phyloP scores from a whole-genome alignment of 2,888 invertebrate genomes.

The Yponomeuta malinellus region DNA sequence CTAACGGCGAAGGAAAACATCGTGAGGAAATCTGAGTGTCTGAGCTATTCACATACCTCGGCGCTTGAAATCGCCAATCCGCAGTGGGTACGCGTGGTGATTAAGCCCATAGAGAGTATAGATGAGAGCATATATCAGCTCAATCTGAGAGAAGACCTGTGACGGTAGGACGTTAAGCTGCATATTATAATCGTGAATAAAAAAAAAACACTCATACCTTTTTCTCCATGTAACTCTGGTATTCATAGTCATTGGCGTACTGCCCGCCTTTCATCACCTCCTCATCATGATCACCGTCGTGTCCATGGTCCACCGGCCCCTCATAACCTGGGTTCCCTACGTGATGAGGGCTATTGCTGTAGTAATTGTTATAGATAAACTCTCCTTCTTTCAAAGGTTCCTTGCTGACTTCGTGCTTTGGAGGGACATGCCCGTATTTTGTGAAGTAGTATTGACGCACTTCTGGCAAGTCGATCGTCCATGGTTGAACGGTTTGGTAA shows the following conservation, averaged over 20 bases:
- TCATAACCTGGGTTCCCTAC: not conserved
- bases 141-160: too few species aligned
- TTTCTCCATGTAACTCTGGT: conserved; percentile 49
- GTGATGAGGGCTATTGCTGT: conserved; percentile 11
- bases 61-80: too few species aligned
- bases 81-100: too few species aligned
- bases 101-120: too few species aligned
- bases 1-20: too few species aligned
- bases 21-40: too few species aligned
- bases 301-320: not conserved
- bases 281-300: conserved; percentile 24
- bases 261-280: conserved; percentile 20
- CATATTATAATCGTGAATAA: not conserved
- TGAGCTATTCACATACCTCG: too few species aligned
- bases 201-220: conserved; percentile 38
- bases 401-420: conserved; percentile 24
- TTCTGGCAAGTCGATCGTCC: conserved; percentile 58
- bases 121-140: too few species aligned
- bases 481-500: conserved; percentile 25
- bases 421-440: conserved; percentile 28
- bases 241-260: conserved; percentile 42
- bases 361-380: conserved; percentile 27
- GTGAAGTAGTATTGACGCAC: conserved; percentile 45
- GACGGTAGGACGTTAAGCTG: too few species aligned
- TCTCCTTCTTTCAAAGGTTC: conserved; percentile 20